phyloP scores from a whole-genome alignment of 2,888 invertebrate genomes.

The Diarsia brunnea region DNA sequence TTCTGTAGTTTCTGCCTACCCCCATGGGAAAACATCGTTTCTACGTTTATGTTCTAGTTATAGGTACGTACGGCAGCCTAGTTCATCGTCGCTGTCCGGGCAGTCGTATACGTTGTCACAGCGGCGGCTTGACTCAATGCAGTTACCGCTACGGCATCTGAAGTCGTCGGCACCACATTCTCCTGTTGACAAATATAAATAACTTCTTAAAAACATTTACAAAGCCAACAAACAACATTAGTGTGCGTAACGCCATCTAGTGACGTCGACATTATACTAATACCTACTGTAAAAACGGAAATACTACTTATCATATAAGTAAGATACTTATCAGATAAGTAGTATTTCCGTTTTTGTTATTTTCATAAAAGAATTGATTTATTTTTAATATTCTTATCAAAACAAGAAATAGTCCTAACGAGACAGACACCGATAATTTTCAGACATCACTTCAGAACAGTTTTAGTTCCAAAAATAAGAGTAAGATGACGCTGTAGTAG shows the following conservation, averaged over 20 bases:
- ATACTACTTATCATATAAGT: too few relatives aligned
- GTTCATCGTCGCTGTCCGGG: constrained; percentile 91
- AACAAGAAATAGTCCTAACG: not conserved
- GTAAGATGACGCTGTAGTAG: constrained; percentile 40
- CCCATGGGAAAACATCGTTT: too few relatives aligned
- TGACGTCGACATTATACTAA: too few relatives aligned
- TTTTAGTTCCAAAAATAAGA: constrained; percentile 2
- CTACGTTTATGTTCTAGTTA: not conserved
- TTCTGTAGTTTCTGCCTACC: too few relatives aligned
- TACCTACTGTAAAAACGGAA: too few relatives aligned
- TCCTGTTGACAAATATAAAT: constrained; percentile 77
- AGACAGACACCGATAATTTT: not conserved
- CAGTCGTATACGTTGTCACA: constrained; percentile 92
- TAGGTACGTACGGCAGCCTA: constrained; percentile 88
- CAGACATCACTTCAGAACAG: too few relatives aligned
- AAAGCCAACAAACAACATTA: not conserved
- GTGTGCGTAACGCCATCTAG: constrained; percentile 29
- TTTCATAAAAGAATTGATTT: not conserved
- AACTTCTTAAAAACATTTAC: not conserved
- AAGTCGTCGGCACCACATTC: constrained; percentile 85
- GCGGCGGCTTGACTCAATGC: constrained; percentile 88
- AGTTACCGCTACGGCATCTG: constrained; percentile 90
- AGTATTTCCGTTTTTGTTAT: not conserved
- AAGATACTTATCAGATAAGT: too few relatives aligned
- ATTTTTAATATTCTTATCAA: not conserved